These are phyloP conservation scores for Phoenicopterus ruber DNA, from an alignment of 2,113 vertebrate species.

Conservation along the genomic window DNA sequence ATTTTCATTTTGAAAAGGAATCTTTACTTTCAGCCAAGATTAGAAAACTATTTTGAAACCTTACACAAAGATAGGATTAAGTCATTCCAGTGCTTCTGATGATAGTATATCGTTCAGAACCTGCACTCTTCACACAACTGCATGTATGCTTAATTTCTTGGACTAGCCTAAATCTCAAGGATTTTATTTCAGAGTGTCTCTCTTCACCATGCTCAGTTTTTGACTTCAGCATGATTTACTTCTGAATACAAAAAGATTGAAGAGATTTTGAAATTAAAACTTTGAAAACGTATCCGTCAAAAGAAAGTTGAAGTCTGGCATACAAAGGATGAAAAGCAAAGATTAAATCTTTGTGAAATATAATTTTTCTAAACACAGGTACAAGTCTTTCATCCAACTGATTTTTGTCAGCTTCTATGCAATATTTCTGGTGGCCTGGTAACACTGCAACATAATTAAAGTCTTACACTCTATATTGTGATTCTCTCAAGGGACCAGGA, in stretches of 20 bases:
- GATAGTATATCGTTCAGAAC: neutral
- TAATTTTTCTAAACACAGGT: neutral
- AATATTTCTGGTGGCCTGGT: neutral
- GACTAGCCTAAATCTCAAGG: neutral
- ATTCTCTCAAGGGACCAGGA: neutral
- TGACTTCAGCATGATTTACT: neutral
- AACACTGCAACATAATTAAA: neutral
- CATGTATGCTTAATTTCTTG: neutral
- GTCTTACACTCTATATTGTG: fast-evolving
- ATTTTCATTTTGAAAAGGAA: neutral
- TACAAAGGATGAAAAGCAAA: neutral
- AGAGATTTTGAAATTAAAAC: neutral
- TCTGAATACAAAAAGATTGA: neutral
- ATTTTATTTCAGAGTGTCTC: neutral
- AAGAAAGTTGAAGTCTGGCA: neutral
- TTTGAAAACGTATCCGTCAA: neutral
- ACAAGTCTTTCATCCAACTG: neutral
- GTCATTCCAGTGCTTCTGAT: neutral
- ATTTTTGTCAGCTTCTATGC: neutral
- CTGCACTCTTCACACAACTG: neutral
- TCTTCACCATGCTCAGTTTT: neutral
- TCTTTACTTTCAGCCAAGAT: neutral
- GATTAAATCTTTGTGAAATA: neutral
- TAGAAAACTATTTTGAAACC: neutral
- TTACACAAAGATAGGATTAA: neutral